Base-by-base conservation (phyloP, 2,888 invertebrate species). In the Temnothorax unifasciatus region DNA sequence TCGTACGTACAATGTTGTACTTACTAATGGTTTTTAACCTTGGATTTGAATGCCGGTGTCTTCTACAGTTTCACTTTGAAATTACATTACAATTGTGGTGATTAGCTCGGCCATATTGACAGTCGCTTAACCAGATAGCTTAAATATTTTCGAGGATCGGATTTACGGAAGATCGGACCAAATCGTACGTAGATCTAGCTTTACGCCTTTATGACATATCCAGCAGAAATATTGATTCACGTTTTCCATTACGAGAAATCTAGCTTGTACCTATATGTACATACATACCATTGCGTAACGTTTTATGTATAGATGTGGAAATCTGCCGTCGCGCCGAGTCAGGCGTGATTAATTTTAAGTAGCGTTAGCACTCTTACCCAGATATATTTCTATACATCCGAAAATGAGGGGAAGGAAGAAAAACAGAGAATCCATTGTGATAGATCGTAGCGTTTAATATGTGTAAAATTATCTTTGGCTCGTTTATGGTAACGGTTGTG, bases 181-280 rank as follows among this genome's bases (percentile, higher is more conserved):
- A 93, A 86, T 90, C 86, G 74, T 87, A 89, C 86, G 90, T 92
- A 92, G 92, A 90, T 85, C 68, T 92, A 93, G 92, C 87, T 89
- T 89, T 89, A 91, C 82, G 93, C 93, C 92, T 93, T 93, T 88
- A 88, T 79, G 85, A 93, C 93, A 93, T 93, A 93, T 93, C 93
- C 92, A 91, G 91, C 90, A 83, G 76, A 82, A 83, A 34, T 50
- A 84, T 83, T 89, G 85, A 87, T 89, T 88, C 87, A 81, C 76
- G 84, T 91, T 89, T 91, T 90, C 85, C 86, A 89, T 89, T 89
- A 79, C 79, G 66, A 77, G 9, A 47, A 66, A 84, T 84, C 68
- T 89, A 88, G 86, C 90, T 87, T 90, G 85, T 90, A 90, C 74
- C 83, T 87, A 89, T 38, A 29, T 85, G 84, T 87, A 86, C 71